Evolutionary conservation across 2,113 vertebrate species (phyloP), one percentile per base, ranked within the genome.

Genomic region (Felis catus): DNA sequence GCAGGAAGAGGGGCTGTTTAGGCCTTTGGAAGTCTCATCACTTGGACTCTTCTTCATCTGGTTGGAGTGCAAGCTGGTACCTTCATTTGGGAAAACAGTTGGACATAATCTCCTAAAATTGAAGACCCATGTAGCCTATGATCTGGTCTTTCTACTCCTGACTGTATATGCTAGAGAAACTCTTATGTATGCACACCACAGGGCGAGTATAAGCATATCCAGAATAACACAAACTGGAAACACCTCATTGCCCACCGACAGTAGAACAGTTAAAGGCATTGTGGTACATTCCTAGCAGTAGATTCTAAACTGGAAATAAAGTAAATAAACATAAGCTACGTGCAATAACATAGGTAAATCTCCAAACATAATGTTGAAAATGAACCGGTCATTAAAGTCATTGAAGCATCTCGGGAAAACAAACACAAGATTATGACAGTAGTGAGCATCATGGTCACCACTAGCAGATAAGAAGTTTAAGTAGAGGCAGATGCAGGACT

Each of bases 141-240:
- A 70, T 4, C 13, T 27, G 51, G 5, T 15, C 4, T 48, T 87
- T 88, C 41, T 15, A 19, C 4, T 41, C 1, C 53, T 70, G 36
- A 48, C 14, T 55, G 25, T 13, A 25, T 41, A 27, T 70, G 9
- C 48, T 12, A 19, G 39, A 55, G 58, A 65, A 63, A 61, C 3
- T 4, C 23, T 36, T 25, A 9, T 0, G 11, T 1, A 1, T 21
- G 19, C 25, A 1, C 0, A 10, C 13, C n/a, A 19, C 3, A 15
- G 27, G 41, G 29, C 9, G 14, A 10, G 2, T 80, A 41, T 21
- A 55, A 41, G 41, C 3, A 12, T 7, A 25, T 48, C 3, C 10
- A 70, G 33, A 45, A 5, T 9, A 29, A 61, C 33, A 25, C 29
- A 68, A 16, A 39, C 36, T 16, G 14, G 39, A 82, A 78, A 68